Percentiles rank a stretch among this genome's conserved stretches.
These are phyloP conservation scores for Parapsyche elsis DNA, from an alignment of 1,140 invertebrate genomes.

Conservation along the genomic window DNA sequence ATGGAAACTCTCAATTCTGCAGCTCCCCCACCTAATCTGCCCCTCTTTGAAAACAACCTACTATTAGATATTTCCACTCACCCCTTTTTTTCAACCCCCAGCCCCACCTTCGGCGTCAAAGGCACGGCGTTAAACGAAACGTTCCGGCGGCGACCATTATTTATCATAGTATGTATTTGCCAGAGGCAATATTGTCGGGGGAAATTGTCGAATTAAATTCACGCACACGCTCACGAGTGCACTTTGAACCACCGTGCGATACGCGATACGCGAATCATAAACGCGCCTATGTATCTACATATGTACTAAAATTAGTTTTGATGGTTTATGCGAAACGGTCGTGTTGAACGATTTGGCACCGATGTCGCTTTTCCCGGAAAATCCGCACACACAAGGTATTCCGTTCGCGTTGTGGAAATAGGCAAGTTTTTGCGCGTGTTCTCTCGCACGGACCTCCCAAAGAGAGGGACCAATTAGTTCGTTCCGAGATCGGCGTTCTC, in stretches of 20 bases:
- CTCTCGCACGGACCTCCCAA: neutral
- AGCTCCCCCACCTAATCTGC: neutral
- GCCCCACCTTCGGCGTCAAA: neutral
- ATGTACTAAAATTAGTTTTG: too few species aligned
- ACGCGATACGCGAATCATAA: too few species aligned
- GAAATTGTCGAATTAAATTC: slow-evolving; percentile 11
- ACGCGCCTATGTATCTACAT: too few species aligned
- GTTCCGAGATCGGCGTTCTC: neutral
- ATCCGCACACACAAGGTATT: neutral
- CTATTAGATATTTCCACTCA: slow-evolving; percentile 19
- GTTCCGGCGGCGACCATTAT: slow-evolving; percentile 14
- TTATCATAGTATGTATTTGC: neutral
- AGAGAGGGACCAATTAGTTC: neutral
- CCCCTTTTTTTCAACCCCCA: neutral
- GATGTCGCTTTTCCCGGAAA: neutral
- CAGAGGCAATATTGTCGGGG: too few species aligned
- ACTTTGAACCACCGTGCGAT: too few species aligned
- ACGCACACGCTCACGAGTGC: neutral
- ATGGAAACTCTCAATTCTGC: slow-evolving; percentile 27
- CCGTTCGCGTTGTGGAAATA: neutral
- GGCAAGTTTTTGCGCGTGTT: neutral
- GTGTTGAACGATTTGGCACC: too few species aligned
- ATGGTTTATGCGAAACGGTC: too few species aligned
- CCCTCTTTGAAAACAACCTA: slow-evolving; percentile 3
- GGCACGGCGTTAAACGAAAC: neutral